These are phyloP conservation scores for Colistium nudipinnis DNA, from an alignment of 2,113 vertebrate species.

Conservation along the genomic window DNA sequence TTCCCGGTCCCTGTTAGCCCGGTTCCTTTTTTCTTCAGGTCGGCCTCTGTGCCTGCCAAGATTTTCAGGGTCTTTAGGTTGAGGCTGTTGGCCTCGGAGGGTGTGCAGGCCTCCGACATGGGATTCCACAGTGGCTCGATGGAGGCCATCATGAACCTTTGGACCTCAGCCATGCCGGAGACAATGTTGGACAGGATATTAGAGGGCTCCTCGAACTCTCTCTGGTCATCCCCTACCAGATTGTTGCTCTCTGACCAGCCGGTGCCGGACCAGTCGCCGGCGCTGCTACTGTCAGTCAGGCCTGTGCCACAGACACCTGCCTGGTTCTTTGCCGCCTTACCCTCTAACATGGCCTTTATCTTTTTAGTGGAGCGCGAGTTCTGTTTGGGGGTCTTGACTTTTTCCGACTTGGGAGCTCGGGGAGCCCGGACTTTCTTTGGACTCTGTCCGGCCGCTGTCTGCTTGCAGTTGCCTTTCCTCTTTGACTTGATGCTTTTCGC, in stretches of 20 bases:
- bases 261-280: slow-evolving; percentile 86
- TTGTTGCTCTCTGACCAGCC: slow-evolving; percentile 89
- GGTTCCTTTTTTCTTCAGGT: slow-evolving; percentile 92
- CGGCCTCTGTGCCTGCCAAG: slow-evolving; percentile 93
- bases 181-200: slow-evolving; percentile 99
- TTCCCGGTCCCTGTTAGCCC: slow-evolving; percentile 82
- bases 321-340: slow-evolving; percentile 88
- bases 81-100: slow-evolving; percentile 94
- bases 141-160: slow-evolving; percentile 99
- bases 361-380: slow-evolving; percentile 91
- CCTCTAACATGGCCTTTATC: slow-evolving; percentile 87
- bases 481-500: slow-evolving; percentile 92
- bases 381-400: slow-evolving; percentile 90
- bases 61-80: slow-evolving; percentile 99
- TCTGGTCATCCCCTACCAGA: slow-evolving; percentile 93
- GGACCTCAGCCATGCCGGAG: slow-evolving; percentile 99
- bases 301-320: slow-evolving; percentile 68
- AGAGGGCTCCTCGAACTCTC: slow-evolving; percentile 98
- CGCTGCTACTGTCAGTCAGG: slow-evolving; percentile 71
- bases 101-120: slow-evolving; percentile 88
- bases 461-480: slow-evolving; percentile 91
- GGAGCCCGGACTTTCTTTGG: slow-evolving; percentile 90
- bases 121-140: slow-evolving; percentile 97
- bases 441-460: slow-evolving; percentile 89
- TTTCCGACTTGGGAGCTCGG: slow-evolving; percentile 92